A percentile compares a stretch with the other conserved stretches of the same genome.
Conservation (phyloP, 1,140 invertebrate species). For the Apolygus lucorum region DNA sequence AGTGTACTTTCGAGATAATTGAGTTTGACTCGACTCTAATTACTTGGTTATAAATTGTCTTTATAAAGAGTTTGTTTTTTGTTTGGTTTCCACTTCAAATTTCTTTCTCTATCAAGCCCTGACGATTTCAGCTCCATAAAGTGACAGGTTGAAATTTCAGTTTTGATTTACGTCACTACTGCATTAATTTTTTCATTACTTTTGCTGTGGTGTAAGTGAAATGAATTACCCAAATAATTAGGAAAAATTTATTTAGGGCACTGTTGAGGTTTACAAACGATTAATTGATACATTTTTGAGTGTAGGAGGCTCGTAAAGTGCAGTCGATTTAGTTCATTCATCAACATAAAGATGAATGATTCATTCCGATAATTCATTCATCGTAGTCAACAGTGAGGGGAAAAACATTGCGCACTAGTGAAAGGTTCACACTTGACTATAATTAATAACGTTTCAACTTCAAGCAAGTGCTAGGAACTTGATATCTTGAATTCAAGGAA, state of each 20-base stretch:
- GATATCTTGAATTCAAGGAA: background rate
- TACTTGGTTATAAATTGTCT: background rate
- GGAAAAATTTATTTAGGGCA: background rate
- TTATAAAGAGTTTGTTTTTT: background rate
- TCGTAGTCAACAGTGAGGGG: too few relatives aligned
- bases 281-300: background rate
- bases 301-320: background rate
- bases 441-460: too few relatives aligned
- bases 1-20: background rate
- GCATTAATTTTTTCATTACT: background rate
- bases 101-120: background rate
- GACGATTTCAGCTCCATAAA: background rate
- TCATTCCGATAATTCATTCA: too few relatives aligned
- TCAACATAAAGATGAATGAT: background rate
- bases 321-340: background rate
- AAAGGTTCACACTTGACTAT: too few relatives aligned
- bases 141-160: background rate
- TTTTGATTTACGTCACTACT: background rate
- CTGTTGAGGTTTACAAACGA: too few relatives aligned
- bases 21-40: background rate
- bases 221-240: background rate
- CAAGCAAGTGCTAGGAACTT: too few relatives aligned
- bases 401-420: too few relatives aligned
- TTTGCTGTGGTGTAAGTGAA: background rate
- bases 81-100: background rate